phyloP scores from a whole-genome alignment of 1,140 invertebrate species.

The Cydia amplana region DNA sequence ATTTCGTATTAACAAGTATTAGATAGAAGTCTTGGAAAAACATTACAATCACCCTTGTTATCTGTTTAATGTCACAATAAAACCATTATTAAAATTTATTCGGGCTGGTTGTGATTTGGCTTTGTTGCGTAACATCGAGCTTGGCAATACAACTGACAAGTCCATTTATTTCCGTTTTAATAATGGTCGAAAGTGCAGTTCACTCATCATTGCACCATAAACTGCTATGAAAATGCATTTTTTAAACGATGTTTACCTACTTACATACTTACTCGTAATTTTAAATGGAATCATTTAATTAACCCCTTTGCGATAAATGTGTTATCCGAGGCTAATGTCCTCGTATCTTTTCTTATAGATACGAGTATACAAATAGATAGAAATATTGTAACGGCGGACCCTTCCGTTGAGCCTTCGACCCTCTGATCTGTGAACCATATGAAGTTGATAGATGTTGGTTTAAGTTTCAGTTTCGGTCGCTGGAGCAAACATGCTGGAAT shows the following conservation, averaged over 20 bases:
- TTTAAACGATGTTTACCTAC: no score
- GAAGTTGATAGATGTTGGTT: slow-evolving; percentile 26
- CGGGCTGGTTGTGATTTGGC: no score
- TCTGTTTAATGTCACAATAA: background rate
- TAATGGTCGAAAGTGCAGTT: no score
- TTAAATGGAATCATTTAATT: background rate
- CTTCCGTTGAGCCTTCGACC: background rate
- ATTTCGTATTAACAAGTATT: background rate
- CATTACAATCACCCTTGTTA: background rate
- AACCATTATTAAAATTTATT: background rate
- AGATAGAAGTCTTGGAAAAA: background rate
- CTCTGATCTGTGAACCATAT: slow-evolving; percentile 31
- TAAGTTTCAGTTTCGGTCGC: slow-evolving; percentile 26
- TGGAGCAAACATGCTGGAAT: slow-evolving; percentile 14
- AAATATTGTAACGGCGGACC: background rate
- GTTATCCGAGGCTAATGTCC: background rate
- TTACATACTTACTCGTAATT: no score
- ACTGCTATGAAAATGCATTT: no score
- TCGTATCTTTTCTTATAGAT: background rate
- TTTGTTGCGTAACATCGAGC: no score
- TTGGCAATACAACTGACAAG: no score
- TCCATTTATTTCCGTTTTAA: no score
- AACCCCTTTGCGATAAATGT: background rate
- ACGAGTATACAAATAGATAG: no score
- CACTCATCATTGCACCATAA: no score